Evolutionary conservation across 1,140 invertebrate genomes (phyloP).

Genomic region (Drosophila asahinai): DNA sequence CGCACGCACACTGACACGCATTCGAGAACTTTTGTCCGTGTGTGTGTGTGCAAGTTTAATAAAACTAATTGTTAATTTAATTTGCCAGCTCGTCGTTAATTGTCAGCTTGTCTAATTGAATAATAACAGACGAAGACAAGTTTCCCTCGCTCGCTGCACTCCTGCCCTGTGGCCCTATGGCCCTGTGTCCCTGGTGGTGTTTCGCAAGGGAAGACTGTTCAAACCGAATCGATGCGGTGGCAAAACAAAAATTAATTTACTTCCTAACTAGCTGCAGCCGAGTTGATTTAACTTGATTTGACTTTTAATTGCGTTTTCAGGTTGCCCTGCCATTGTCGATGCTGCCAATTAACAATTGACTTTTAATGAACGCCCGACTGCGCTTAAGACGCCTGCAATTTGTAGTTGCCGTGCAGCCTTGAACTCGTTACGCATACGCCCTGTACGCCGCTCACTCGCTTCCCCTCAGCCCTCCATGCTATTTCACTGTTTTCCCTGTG

Average conservation of each 20-base stretch:
- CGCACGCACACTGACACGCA: slow-evolving; percentile 34
- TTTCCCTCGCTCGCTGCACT: slow-evolving; percentile 13
- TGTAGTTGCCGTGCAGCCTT: slow-evolving; percentile 53
- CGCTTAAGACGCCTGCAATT: slow-evolving; percentile 53
- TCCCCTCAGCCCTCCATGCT: neutral
- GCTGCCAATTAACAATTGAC: slow-evolving; percentile 74
- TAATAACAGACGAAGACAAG: slow-evolving; percentile 75
- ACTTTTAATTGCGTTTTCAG: slow-evolving; percentile 71
- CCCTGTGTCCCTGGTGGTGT: slow-evolving; percentile 1
- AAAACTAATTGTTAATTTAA: slow-evolving; percentile 85
- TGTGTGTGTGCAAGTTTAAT: slow-evolving; percentile 72
- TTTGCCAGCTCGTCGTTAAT: slow-evolving; percentile 82
- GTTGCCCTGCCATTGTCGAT: slow-evolving; percentile 17
- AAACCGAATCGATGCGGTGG: slow-evolving; percentile 48
- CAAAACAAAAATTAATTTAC: slow-evolving; percentile 62
- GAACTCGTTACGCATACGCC: slow-evolving; percentile 77
- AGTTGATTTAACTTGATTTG: slow-evolving; percentile 69
- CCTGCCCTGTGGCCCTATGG: slow-evolving; percentile 15
- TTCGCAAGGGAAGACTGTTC: slow-evolving; percentile 6
- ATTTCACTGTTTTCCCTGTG: slow-evolving; percentile 2
- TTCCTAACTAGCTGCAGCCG: slow-evolving; percentile 39
- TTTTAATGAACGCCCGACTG: slow-evolving; percentile 64
- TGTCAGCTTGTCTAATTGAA: slow-evolving; percentile 83
- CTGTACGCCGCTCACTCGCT: slow-evolving; percentile 11
- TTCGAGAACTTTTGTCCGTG: slow-evolving; percentile 50